Percentiles rank a stretch among this genome's conserved stretches.
These are phyloP conservation scores for Oostethus manadensis DNA, from an alignment of 2,113 vertebrate species.

Conservation along the genomic window DNA sequence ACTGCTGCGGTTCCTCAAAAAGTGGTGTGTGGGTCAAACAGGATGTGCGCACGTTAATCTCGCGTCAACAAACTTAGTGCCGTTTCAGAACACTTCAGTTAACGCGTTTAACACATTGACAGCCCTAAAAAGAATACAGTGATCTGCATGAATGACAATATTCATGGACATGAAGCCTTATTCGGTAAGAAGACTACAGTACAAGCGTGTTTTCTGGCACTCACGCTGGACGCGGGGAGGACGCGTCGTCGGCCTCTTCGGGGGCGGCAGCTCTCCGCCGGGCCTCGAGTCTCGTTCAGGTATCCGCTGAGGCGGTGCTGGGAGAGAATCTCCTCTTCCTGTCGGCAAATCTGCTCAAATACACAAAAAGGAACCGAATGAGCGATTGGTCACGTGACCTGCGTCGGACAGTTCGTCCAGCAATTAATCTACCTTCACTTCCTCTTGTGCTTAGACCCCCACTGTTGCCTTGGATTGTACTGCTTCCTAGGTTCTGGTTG, in stretches of 20 bases:
- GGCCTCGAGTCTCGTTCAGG: constrained; percentile 4
- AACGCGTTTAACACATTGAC: too few relatives aligned
- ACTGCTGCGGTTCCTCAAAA: too few relatives aligned
- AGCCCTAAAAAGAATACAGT: too few relatives aligned
- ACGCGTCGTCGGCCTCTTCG: constrained; percentile 9
- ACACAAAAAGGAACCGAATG: background rate
- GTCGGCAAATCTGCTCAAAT: background rate
- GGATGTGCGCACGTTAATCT: too few relatives aligned
- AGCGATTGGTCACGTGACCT: too few relatives aligned
- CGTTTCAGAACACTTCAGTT: too few relatives aligned
- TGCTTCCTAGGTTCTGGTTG: background rate
- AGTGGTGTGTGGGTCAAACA: too few relatives aligned
- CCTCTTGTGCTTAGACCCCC: background rate
- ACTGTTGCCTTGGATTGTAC: background rate
- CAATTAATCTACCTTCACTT: background rate
- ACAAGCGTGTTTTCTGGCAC: constrained; percentile 13
- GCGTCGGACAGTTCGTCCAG: background rate
- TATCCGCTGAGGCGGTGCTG: background rate
- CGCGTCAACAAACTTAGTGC: too few relatives aligned
- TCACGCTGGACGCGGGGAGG: constrained; percentile 55
- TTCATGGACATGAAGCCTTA: too few relatives aligned
- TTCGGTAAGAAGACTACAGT: background rate
- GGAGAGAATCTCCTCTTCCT: constrained; percentile 17
- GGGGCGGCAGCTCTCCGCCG: background rate
- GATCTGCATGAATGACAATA: too few relatives aligned